A percentile compares a stretch with the other conserved stretches of the same genome.
Conservation (phyloP, 2,113 vertebrate genomes). For the Willisornis vidua region DNA sequence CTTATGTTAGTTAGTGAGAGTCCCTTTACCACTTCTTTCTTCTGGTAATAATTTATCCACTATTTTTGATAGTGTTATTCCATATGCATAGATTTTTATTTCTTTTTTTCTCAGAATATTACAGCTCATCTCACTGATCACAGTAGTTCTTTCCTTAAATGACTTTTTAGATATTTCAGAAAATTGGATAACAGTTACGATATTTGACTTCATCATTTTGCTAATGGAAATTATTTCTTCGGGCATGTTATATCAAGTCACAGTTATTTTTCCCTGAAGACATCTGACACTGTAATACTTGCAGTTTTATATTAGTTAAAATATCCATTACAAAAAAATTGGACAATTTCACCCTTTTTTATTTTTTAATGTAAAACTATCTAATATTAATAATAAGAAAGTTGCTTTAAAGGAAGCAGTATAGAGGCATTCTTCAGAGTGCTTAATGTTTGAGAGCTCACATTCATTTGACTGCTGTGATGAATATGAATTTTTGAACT, state of each 20-base stretch:
- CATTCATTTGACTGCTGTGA: neutral
- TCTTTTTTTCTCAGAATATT: neutral
- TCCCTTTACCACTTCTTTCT: neutral
- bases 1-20: neutral
- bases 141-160: neutral
- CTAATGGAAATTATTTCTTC: neutral
- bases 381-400: neutral
- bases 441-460: neutral
- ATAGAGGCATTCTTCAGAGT: neutral
- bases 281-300: neutral
- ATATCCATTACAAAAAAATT: neutral
- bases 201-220: neutral
- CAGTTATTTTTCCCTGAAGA: neutral
- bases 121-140: neutral
- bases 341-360: neutral
- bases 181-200: neutral
- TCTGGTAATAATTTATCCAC: neutral
- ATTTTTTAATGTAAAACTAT: neutral
- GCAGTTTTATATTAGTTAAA: neutral
- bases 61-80: neutral
- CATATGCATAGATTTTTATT: neutral
- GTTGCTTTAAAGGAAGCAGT: neutral
- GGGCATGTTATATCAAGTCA: neutral
- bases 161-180: neutral
- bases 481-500: neutral